Evolutionary conservation across 2,888 invertebrate genomes (phyloP), one percentile per base, ranked within the genome.

Genomic region (Ecdyonurus torrentis): DNA sequence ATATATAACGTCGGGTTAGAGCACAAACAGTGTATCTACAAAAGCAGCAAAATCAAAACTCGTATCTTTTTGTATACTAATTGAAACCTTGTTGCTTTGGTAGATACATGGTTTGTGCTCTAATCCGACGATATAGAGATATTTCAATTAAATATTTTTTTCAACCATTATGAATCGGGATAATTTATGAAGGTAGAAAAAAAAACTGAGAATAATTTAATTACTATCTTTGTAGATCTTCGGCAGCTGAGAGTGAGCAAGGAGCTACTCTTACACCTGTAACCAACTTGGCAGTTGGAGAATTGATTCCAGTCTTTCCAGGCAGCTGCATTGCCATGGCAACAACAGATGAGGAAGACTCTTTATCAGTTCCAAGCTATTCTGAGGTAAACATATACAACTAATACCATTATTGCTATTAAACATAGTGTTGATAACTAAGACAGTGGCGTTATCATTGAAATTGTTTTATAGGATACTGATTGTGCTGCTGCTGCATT

Each of bases 261-360:
- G 59, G 25, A 62, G 60, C 37, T 7, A 74, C 75, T 58, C 69
- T 80, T 64, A 79, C 79, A 20, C 78, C 79, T 2, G 72, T 80
- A 23, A 76, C 76, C 60, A 70, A 73, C 52, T 68, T 71, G 60
- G 72, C 71, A 63, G 72, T 79, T 37, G 79, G 79, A 1, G 78
- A 79, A 70, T 67, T 80, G 58, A 78, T 78, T 23, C 78, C 78
- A 3, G 72, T 80, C 18, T 74, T 74, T 62, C 66, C 55, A 5
- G 22, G 22, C n/a, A 22, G 55, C 55, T 20, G 22, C 55, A 55
- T 55, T 20, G 55, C 55, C 7, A 22, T 22, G 22, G 20, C 55
- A 20, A 22, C 74, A 2, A 73, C 68, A 1, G 71, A 74, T 18
- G 72, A 72, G 64, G 70, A 71, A 63, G 70, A 70, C 63, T 70